Base-by-base conservation (phyloP, 2,797 vertebrate genomes). In the Myiotriccus ornatus region DNA sequence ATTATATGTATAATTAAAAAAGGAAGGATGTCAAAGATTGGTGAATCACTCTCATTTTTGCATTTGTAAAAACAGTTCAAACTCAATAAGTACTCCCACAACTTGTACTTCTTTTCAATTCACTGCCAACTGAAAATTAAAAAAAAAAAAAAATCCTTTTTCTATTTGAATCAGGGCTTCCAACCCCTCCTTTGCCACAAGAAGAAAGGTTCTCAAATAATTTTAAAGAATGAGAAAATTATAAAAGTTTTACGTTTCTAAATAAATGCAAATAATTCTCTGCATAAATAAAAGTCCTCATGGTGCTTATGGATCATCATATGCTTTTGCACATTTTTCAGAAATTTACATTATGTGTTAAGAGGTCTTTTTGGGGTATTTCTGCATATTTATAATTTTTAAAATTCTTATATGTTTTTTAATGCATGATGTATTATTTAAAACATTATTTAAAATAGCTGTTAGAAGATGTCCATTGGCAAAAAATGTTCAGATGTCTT, bases 151-250 rank as follows among this genome's bases (percentile, higher is more conserved):
- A 21, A 55, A 35, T 18, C 24, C 10, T 12, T 85, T 59, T 56
- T 15, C 32, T 78, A 1, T 21, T 10, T 59, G 32, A 80, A 39
- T 30, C 16, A 35, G 25, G 12, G 3, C 1, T 82, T 9, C 81
- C 46, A 62, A n/a, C 0, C 1, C 1, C 6, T 46, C 4, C 2
- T 75, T 78, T 12, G 4, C 6, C 8, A 37, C 12, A 52, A 60
- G 37, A 56, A 64, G 8, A 71, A 79, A 53, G 32, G 0, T 8
- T 56, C 82, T 65, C 10, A 50, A 84, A 32, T 76, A 37, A 62
- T 63, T 44, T 82, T 46, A 49, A 76, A 57, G 17, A 57, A 43
- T 7, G 1, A 62, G 34, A 74, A 65, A 69, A 53, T 60, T 20
- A 4, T 7, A 41, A 32, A 14, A 70, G 3, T 17, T 71, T 53